These are phyloP conservation scores for Aspidiotus rigidus DNA, from an alignment of 2,888 invertebrate species.

Conservation along the genomic window DNA sequence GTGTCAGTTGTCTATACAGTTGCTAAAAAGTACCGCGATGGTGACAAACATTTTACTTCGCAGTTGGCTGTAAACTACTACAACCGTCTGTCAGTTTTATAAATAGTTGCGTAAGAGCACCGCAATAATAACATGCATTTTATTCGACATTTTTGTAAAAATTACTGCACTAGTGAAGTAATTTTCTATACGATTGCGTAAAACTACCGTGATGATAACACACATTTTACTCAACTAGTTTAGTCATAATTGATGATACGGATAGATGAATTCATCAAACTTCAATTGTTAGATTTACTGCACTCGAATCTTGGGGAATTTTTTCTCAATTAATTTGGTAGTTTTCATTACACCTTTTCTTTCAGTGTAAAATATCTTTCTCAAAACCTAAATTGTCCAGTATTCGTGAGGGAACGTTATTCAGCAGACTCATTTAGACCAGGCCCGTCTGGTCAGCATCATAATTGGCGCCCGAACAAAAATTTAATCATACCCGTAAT, in stretches of 20 bases:
- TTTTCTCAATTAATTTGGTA: not conserved
- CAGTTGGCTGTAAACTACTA: not conserved
- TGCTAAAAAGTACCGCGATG: not conserved
- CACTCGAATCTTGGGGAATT: constrained; percentile 2
- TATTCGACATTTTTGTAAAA: not conserved
- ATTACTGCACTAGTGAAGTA: not conserved
- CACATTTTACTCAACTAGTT: constrained; percentile 1
- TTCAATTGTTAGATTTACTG: not conserved
- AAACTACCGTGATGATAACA: not conserved
- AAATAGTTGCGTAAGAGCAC: not conserved
- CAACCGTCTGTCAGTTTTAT: not conserved
- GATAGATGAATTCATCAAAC: not conserved
- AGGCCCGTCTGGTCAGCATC: no score
- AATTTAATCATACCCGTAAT: no score
- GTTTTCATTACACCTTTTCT: not conserved
- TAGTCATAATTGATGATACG: not conserved
- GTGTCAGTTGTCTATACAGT: constrained; percentile 1
- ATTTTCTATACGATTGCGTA: not conserved
- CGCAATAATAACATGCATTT: not conserved
- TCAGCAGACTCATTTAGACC: no score
- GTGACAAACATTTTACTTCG: not conserved
- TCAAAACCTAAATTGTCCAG: no score
- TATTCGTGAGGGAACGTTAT: no score
- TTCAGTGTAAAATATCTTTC: no score
- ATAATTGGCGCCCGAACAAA: no score